Percentiles rank a stretch among this genome's conserved stretches.
These are phyloP conservation scores for Pilophorus perplexus DNA, from an alignment of 2,888 invertebrate species.

Conservation along the genomic window DNA sequence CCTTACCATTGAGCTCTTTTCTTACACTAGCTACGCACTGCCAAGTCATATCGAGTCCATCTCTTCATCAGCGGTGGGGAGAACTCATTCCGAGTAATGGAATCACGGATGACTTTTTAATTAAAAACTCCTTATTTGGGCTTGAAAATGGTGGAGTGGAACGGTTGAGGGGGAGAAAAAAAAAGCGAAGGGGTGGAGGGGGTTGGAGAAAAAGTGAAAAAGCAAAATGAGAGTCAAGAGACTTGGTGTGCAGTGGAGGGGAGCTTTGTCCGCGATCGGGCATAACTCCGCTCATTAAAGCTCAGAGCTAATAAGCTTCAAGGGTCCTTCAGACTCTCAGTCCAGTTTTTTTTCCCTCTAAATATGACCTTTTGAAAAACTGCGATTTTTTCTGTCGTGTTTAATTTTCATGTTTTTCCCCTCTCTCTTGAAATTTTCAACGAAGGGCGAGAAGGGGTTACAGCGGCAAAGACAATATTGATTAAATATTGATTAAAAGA, in stretches of 20 bases:
- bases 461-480: conserved; percentile 23
- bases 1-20: no score
- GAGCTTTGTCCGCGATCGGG: conserved; percentile 34
- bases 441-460: neutral
- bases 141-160: conserved; percentile 13
- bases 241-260: no score
- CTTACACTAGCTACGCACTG: no score
- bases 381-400: conserved; percentile 2
- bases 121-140: conserved; percentile 41
- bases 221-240: no score
- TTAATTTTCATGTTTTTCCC: conserved; percentile 2
- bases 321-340: conserved; percentile 36
- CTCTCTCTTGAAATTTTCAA: conserved; percentile 26
- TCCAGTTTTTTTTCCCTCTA: conserved; percentile 22
- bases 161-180: neutral
- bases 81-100: conserved; percentile 37
- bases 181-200: neutral
- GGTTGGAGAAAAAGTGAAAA: no score
- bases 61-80: no score
- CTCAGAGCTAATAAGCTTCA: conserved; percentile 37
- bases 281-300: conserved; percentile 40
- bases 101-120: conserved; percentile 44
- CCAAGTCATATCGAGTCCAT: no score
- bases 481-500: conserved; percentile 18
- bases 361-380: conserved; percentile 35